Base-by-base conservation (phyloP, 2,888 invertebrate species). In the Auanema freiburgensis region DNA sequence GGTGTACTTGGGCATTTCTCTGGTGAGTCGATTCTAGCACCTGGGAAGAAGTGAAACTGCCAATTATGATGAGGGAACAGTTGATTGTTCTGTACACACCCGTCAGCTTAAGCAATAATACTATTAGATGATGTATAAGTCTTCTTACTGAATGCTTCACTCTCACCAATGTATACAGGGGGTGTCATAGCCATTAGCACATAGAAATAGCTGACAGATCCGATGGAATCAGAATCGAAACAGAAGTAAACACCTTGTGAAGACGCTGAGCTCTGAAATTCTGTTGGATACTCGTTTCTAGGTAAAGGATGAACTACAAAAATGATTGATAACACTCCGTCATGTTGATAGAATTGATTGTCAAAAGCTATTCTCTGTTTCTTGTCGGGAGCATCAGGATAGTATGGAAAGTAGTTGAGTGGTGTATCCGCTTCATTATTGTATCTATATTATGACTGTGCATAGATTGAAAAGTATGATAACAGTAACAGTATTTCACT, bases 191-290 rank as follows among this genome's bases (percentile, higher is more conserved):
- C 68, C 56, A 57, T 62, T 1, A 72, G 56, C 23, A 72, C 65
- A 44, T 63, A 68, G 49, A 70, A 72, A 16, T 66, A 33, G 21
- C 40, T n/a, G 4, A 70, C 68, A 11, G 65, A 57, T 10, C 65
- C 66, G 42, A 55, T 59, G 16, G 72, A 72, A n/a, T 60, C 43
- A 10, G 64, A 65, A 56, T 72, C 72, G 49, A 65, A 70, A 41
- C 72, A 72, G 54, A 72, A 72, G 42, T 72, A 72, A 14, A 72
- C 70, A 11, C 72, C 72, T 61, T 69, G 69, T 1, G 63, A 50
- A 14, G 64, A 57, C 4, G 61, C 60, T 50, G 70, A 67, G 1
- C 68, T 64, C 71, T 69, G 43, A 16, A 66, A 54, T 23, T 11
- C 23, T 53, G 53, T 24, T 6, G 6, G 23, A n/a, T 53, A 21